Percentiles rank a stretch among this genome's conserved stretches.
These are phyloP conservation scores for Donacobius atricapilla DNA, from an alignment of 2,113 vertebrate genomes.

Conservation along the genomic window DNA sequence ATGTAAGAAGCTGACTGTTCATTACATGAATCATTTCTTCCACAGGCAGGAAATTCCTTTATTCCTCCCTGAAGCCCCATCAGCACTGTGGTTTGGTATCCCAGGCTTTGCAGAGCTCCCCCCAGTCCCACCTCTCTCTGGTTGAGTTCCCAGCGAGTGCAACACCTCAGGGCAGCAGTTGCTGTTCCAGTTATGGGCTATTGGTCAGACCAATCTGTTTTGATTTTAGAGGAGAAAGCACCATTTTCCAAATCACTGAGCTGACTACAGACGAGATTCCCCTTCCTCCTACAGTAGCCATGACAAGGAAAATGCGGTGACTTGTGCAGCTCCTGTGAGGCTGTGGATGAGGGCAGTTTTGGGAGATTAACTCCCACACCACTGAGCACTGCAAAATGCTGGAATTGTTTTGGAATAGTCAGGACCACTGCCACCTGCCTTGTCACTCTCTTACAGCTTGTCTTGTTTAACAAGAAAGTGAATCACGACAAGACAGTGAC, in stretches of 20 bases:
- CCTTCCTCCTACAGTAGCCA: background rate
- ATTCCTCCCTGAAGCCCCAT: background rate
- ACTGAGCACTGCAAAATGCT: background rate
- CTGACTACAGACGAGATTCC: background rate
- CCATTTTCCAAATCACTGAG: background rate
- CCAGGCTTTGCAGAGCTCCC: background rate
- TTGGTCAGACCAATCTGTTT: background rate
- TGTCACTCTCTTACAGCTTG: background rate
- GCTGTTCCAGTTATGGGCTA: background rate
- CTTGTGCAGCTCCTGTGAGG: background rate
- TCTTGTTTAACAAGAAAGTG: background rate
- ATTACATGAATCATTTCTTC: background rate
- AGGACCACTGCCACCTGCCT: background rate
- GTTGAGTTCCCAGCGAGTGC: rapidly evolving
- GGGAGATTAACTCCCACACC: background rate
- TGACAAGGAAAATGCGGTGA: background rate
- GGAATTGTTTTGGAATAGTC: background rate
- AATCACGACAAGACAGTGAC: background rate
- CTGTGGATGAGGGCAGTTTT: background rate
- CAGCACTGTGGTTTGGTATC: background rate
- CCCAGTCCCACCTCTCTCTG: background rate
- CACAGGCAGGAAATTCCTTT: background rate
- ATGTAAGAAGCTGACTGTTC: background rate
- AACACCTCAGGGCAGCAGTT: background rate
- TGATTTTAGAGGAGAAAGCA: background rate